Conservation (phyloP, 2,888 invertebrate genomes). For the Volucella zonaria region DNA sequence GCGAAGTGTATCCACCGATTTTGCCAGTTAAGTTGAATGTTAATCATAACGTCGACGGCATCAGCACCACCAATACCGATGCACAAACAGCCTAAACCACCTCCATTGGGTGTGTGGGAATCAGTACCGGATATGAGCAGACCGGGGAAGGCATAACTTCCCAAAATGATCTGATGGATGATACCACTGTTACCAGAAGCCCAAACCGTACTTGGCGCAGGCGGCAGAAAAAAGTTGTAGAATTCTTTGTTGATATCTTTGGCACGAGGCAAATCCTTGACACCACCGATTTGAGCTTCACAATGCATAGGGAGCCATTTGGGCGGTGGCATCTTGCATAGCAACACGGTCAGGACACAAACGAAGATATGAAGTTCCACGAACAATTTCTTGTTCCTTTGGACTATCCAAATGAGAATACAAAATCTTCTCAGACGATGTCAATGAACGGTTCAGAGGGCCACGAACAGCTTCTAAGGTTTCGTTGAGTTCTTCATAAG, state of each 20-base stretch:
- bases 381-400: constrained; percentile 92
- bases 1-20: constrained; percentile 86
- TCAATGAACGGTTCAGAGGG: constrained; percentile 94
- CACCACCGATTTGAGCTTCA: constrained; percentile 97
- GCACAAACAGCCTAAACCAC: constrained; percentile 88
- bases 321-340: constrained; percentile 99
- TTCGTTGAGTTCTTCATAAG: constrained; percentile 91
- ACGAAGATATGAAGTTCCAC: constrained; percentile 96
- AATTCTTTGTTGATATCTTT: constrained; percentile 96
- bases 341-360: constrained; percentile 98
- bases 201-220: constrained; percentile 98
- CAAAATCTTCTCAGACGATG: constrained; percentile 98
- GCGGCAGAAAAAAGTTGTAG: constrained; percentile 96
- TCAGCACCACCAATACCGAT: constrained; percentile 86
- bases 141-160: constrained; percentile 99
- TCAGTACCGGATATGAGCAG: constrained; percentile 99
- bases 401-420: constrained; percentile 99
- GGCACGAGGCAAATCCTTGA: constrained; percentile 94
- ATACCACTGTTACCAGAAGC: constrained; percentile 99
- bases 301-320: constrained; percentile 99
- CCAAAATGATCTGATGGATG: constrained; percentile 99
- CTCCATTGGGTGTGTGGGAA: constrained; percentile 99
- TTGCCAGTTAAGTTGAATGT: no score
- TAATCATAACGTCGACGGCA: constrained; percentile 89
- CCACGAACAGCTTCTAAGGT: constrained; percentile 92